phyloP scores from a whole-genome alignment of 92 coral and sea anemone genomes.

The Parazoanthus swiftii region DNA sequence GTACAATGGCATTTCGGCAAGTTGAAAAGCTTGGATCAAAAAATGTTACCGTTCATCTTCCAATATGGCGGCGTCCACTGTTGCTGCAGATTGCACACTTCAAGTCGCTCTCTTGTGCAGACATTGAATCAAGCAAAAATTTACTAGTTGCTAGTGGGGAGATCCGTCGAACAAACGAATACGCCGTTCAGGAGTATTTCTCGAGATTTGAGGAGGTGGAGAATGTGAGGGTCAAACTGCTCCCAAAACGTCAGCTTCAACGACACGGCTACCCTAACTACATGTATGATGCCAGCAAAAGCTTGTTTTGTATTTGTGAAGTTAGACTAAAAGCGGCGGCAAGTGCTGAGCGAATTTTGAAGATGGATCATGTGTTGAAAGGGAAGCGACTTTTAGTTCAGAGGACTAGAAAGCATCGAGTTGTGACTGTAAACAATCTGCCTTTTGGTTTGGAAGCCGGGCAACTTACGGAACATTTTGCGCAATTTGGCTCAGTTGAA shows the following conservation, averaged over 20 bases:
- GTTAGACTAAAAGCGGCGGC: background rate
- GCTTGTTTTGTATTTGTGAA: constrained; percentile 2
- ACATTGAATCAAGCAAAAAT: constrained; percentile 3
- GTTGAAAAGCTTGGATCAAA: background rate
- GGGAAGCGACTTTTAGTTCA: background rate
- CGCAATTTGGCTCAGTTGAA: background rate
- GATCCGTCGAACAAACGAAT: constrained; percentile 18
- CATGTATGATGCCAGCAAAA: background rate
- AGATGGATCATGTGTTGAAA: constrained; percentile 7
- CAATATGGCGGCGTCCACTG: constrained; percentile 4
- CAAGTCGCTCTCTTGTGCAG: background rate
- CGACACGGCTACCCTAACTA: background rate
- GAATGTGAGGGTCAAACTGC: background rate
- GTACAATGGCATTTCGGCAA: constrained; percentile 4
- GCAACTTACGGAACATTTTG: background rate
- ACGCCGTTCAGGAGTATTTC: constrained; percentile 28
- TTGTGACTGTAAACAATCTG: constrained; percentile 20
- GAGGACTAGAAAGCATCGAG: constrained; percentile 28
- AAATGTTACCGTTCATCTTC: background rate
- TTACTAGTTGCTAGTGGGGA: constrained; percentile 28
- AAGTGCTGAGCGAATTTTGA: constrained; percentile 23
- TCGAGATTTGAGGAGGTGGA: constrained; percentile 26
- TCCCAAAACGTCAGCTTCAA: background rate
- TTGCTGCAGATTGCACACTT: background rate
- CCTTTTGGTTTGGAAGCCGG: background rate